phyloP scores from a whole-genome alignment of 2,888 invertebrate species.

The Axea sp. region DNA sequence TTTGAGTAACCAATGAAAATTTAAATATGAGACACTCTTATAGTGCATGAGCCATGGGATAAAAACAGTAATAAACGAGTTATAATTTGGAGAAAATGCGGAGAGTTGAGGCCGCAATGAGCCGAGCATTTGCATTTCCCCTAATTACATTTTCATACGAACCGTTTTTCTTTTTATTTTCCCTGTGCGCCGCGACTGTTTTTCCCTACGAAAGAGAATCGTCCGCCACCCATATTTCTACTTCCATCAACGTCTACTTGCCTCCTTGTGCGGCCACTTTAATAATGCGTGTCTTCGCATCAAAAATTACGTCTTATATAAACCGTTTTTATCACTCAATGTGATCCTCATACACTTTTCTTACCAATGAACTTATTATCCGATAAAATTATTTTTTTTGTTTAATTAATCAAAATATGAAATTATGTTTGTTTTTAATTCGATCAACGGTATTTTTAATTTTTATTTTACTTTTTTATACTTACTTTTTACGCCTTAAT shows the following conservation, averaged over 20 bases:
- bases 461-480: too few species aligned
- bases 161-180: conserved; percentile 73
- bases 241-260: conserved; percentile 63
- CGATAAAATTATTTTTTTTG: conserved; percentile 10
- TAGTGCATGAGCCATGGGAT: conserved; percentile 56
- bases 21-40: conserved; percentile 44
- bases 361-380: conserved; percentile 15
- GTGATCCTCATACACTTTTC: conserved; percentile 25
- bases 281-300: conserved; percentile 57
- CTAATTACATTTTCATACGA: conserved; percentile 75
- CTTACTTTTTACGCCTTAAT: too few species aligned
- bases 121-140: conserved; percentile 72
- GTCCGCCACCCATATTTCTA: conserved; percentile 62
- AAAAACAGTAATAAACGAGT: conserved; percentile 68
- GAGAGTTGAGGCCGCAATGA: conserved; percentile 72
- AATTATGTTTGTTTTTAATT: too few species aligned
- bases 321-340: conserved; percentile 41
- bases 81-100: conserved; percentile 65
- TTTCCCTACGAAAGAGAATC: conserved; percentile 64
- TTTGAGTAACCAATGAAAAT: conserved; percentile 47
- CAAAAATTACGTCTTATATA: conserved; percentile 48
- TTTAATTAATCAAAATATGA: conserved; percentile 19
- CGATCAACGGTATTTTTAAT: too few species aligned
- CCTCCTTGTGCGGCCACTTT: conserved; percentile 58
- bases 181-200: conserved; percentile 68